Evolutionary conservation across 1,140 invertebrate species (phyloP), one percentile per base, ranked within the genome.

Genomic region (Cyclina sinensis): DNA sequence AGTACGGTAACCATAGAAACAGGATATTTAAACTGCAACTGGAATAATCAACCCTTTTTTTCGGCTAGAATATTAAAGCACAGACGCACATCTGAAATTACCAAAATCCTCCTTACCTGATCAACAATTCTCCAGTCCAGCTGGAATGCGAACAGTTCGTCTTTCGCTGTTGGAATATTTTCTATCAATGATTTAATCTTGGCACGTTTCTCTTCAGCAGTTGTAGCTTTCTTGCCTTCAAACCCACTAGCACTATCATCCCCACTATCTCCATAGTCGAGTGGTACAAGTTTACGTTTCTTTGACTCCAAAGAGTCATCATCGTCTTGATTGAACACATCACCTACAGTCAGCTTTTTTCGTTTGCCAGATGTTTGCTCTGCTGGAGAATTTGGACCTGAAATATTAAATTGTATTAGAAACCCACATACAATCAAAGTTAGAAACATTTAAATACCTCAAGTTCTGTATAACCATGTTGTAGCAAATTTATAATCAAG

Each of bases 111-210:
- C 16, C 51, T 96, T 95, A 97, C 97, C 95, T 97, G 97, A 96
- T 98, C 97, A 80, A 99, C 97, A 95, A 98, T 97, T 88, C 97
- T 96, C 97, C 99, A 99, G 95, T 99, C 98, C 46, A 99, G 97
- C 92, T 97, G 97, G 96, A 98, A 99, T 81, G 97, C 98, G 96
- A 99, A 99, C 62, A 99, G 96, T 92, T 98, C 98, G 89, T 98
- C 98, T 96, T 99, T 99, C 94, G 98, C 98, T 62, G 99, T 99
- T 73, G 99, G 99, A 95, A 99, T 99, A 96, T 98, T 98, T 95
- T 99, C 99, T 93, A 99, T 99, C 86, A 99, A 97, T 83, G 97
- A 98, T 96, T 99, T 99, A 91, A 99, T 99, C 95, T 99, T 97
- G 93, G 98, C 98, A 70, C 98, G 96, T 95, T 99, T 99, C 95